A percentile compares a stretch with the other conserved stretches of the same genome.
These are phyloP conservation scores for Argyresthia goedartella DNA, from an alignment of 2,888 invertebrate species.

Conservation along the genomic window DNA sequence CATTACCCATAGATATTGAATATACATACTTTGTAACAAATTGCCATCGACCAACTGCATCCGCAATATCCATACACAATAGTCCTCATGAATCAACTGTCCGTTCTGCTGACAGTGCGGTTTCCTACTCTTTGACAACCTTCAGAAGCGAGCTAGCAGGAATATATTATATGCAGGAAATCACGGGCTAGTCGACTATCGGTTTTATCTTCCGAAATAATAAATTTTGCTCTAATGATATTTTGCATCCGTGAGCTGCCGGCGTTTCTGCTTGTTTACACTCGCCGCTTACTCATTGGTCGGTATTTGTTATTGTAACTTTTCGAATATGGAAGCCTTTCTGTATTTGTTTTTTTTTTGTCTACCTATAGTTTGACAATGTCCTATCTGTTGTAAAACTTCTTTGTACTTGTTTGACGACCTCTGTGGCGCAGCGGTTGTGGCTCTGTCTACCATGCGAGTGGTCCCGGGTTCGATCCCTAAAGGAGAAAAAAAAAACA, in stretches of 20 bases:
- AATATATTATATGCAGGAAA: constrained; percentile 67
- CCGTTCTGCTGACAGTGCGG: constrained; percentile 10
- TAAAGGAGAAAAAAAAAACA: too few relatives aligned
- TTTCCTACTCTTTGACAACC: constrained; percentile 29
- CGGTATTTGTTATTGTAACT: not conserved
- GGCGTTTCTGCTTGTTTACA: not conserved
- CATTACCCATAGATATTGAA: too few relatives aligned
- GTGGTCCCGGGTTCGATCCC: too few relatives aligned
- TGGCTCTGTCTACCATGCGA: too few relatives aligned
- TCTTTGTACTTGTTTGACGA: too few relatives aligned
- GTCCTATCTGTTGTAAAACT: too few relatives aligned
- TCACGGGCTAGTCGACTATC: constrained; percentile 54
- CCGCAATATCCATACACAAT: constrained; percentile 3
- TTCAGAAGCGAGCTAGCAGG: constrained; percentile 41
- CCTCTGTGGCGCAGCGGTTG: too few relatives aligned
- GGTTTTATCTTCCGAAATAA: constrained; percentile 66
- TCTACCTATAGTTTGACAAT: too few relatives aligned
- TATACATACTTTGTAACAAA: too few relatives aligned
- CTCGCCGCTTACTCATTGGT: not conserved
- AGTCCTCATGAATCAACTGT: constrained; percentile 2
- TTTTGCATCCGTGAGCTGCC: constrained; percentile 42
- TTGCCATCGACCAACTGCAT: too few relatives aligned
- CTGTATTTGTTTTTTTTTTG: not conserved
- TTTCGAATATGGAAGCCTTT: not conserved
- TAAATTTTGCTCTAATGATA: constrained; percentile 60